These are phyloP conservation scores for Periophthalmus magnuspinnatus DNA, from an alignment of 2,797 vertebrate genomes.

Conservation along the genomic window DNA sequence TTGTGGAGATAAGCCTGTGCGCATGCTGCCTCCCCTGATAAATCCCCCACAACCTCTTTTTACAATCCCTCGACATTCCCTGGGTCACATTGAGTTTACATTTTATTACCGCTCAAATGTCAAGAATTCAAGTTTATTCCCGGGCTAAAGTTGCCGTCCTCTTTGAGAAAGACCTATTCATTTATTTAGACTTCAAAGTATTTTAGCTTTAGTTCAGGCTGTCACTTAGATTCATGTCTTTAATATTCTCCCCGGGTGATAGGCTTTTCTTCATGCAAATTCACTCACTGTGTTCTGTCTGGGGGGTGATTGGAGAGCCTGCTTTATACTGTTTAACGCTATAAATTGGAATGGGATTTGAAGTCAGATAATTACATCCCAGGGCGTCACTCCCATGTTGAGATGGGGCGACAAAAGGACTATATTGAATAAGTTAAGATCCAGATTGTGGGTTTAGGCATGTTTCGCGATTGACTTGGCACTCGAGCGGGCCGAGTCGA, in stretches of 20 bases:
- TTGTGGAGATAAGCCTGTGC: slow-evolving; percentile 8
- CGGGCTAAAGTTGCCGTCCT: slow-evolving; percentile 16
- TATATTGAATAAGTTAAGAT: slow-evolving; percentile 24
- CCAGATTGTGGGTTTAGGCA: slow-evolving; percentile 26
- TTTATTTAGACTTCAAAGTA: slow-evolving; percentile 19
- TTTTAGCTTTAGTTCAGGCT: slow-evolving; percentile 5
- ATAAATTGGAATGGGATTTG: slow-evolving; percentile 56
- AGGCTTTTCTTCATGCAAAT: slow-evolving; percentile 34
- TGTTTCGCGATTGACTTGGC: slow-evolving; percentile 25
- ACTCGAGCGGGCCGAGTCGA: slow-evolving; percentile 33
- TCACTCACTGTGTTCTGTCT: slow-evolving; percentile 36
- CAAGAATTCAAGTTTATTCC: slow-evolving; percentile 22
- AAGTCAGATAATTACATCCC: slow-evolving; percentile 51
- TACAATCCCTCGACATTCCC: slow-evolving; percentile 2
- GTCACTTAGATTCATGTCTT: slow-evolving; percentile 27
- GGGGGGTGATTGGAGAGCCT: slow-evolving; percentile 45
- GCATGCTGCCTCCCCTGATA: slow-evolving; percentile 15
- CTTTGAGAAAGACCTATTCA: slow-evolving; percentile 14
- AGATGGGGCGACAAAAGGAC: slow-evolving; percentile 7
- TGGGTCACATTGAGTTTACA: slow-evolving; percentile 24
- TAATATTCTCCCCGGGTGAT: slow-evolving; percentile 33
- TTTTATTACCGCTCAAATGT: slow-evolving; percentile 37
- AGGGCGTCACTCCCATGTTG: slow-evolving; percentile 31
- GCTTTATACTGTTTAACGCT: slow-evolving; percentile 49
- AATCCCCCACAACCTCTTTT: slow-evolving; percentile 21